Base-by-base conservation (phyloP, 2,113 vertebrate genomes). In the Nibea coibor region DNA sequence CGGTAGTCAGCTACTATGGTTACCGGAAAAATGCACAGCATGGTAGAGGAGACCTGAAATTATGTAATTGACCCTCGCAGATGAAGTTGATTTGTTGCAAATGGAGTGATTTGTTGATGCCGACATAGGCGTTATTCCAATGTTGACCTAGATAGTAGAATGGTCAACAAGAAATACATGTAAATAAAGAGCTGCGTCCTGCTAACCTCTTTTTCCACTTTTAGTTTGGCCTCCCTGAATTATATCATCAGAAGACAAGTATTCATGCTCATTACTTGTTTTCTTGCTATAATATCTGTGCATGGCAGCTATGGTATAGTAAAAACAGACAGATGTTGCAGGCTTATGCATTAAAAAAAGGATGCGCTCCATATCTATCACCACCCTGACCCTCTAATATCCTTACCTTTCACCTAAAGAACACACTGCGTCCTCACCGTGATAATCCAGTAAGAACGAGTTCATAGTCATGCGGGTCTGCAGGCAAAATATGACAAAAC, bases 221-320 rank as follows among this genome's bases (percentile, higher is more conserved):
- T 39, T 28, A 16, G 10, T 78, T 77, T 16, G 35, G 8, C 35
- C 35, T 39, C 35, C 7, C 35, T 39, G 35, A 39, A 9, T 39
- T 39, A 39, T 39, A 39, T 39, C 35, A 39, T 9, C 35, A 39
- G 35, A 39, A 31, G 31, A 6, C 4, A 31, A 31, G 6, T 8
- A 39, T 39, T 39, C 8, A 39, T 39, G 35, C 35, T 39, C 35
- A 9, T 39, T 8, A 39, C 35, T 39, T 8, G 35, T 39, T 35
- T 53, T 79, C 48, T 70, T 56, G 45, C 15, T 31, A 12, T 24
- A 68, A 50, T 69, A 69, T 75, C 17, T 66, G 47, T 61, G 24
- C 26, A 58, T 57, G 4, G 1, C 19, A 72, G 15, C 11, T 10
- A 28, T 0, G 3, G 3, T 24, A 31, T 28, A 4, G 22, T 65